Conservation (phyloP, 2,888 invertebrate species). For the Limnephilus lunatus region DNA sequence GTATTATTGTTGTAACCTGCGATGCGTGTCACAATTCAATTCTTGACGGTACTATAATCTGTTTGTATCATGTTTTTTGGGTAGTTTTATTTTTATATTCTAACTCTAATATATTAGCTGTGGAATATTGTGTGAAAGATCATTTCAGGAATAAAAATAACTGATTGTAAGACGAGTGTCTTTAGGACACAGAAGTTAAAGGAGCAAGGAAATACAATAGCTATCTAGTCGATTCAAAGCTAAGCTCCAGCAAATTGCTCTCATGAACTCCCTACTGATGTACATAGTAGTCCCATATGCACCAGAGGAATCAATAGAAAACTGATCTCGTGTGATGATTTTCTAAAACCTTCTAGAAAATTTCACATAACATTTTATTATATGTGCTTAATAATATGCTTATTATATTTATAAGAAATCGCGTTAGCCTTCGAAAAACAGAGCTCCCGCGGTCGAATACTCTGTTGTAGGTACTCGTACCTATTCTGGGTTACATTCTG, state of each 20-base stretch:
- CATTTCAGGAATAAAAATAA: neutral
- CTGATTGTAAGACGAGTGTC: too few species aligned
- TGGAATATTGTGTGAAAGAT: neutral
- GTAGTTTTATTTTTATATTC: neutral
- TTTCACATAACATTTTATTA: neutral
- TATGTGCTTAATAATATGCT: neutral
- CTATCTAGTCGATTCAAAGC: neutral
- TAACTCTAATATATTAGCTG: neutral
- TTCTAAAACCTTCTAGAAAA: too few species aligned
- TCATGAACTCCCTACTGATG: neutral
- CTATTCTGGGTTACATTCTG: too few species aligned
- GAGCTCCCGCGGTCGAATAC: too few species aligned
- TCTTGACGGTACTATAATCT: neutral
- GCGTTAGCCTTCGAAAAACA: too few species aligned
- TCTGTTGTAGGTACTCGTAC: too few species aligned
- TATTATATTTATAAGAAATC: neutral
- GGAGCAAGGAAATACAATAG: neutral
- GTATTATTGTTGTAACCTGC: neutral
- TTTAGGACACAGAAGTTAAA: neutral
- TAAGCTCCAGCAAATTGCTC: neutral
- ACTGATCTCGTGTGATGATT: too few species aligned
- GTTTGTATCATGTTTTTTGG: neutral
- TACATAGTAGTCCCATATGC: neutral
- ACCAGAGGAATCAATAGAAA: too few species aligned
- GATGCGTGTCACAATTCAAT: constrained; percentile 10